phyloP scores from a whole-genome alignment of 2,888 invertebrate genomes.

The Priapulus caudatus region DNA sequence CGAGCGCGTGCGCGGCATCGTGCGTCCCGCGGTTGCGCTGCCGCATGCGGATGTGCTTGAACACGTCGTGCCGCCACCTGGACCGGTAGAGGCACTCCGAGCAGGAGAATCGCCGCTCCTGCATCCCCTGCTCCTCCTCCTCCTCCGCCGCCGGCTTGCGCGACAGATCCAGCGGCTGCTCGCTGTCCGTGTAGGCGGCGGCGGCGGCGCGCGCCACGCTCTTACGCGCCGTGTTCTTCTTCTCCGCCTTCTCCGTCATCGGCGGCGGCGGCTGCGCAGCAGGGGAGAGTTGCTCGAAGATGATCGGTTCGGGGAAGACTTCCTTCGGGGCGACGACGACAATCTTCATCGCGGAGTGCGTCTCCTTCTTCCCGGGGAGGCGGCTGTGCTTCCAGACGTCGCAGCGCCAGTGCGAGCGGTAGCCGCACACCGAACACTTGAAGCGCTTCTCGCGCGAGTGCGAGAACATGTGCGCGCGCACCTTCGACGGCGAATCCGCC shows the following conservation, averaged over 20 bases:
- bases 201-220: not conserved
- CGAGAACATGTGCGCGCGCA: not conserved
- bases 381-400: conserved; percentile 3
- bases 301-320: not conserved
- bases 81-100: not conserved
- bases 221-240: not conserved
- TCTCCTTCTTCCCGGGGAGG: not conserved
- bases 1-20: not conserved
- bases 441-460: not conserved
- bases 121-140: not conserved
- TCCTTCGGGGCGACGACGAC: not conserved
- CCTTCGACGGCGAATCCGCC: not conserved
- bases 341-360: not conserved
- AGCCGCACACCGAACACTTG: not conserved
- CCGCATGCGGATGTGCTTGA: not conserved
- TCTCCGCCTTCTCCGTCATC: too few species aligned
- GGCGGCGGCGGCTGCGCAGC: too few species aligned
- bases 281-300: not conserved
- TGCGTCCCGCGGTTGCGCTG: not conserved
- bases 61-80: not conserved
- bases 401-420: not conserved
- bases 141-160: not conserved
- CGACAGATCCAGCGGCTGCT: not conserved
- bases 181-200: not conserved
- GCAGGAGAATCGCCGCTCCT: not conserved